Conservation (phyloP, 1,140 invertebrate genomes). For the Potamilus streckersoni region DNA sequence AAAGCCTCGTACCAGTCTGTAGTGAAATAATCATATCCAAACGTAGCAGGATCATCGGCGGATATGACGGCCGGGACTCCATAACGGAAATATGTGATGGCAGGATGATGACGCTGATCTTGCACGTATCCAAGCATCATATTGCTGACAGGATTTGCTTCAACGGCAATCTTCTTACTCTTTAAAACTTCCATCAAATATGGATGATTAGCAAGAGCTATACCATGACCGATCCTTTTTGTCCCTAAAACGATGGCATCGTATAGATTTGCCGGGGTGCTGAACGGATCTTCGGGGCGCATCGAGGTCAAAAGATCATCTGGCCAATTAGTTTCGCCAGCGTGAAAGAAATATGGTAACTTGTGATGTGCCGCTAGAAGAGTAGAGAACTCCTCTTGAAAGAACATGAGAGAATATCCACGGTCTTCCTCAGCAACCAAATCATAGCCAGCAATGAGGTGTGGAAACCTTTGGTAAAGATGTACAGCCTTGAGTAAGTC, state of each 20-base stretch:
- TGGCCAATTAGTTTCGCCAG: constrained; percentile 50
- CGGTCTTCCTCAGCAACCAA: constrained; percentile 50
- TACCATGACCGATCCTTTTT: constrained; percentile 42
- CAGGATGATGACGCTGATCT: constrained; percentile 49
- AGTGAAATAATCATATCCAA: constrained; percentile 51
- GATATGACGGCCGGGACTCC: constrained; percentile 11
- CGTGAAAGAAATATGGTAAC: constrained; percentile 15
- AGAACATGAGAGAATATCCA: constrained; percentile 46
- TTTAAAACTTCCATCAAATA: constrained; percentile 30
- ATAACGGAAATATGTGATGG: constrained; percentile 35
- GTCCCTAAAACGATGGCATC: constrained; percentile 44
- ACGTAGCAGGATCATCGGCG: constrained; percentile 50
- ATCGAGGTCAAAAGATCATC: constrained; percentile 40
- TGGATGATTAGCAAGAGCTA: too few relatives aligned
- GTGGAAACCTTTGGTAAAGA: constrained; percentile 38
- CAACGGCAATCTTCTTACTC: constrained; percentile 41
- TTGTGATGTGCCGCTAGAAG: constrained; percentile 20
- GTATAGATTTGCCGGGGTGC: constrained; percentile 39
- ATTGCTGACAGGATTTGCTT: constrained; percentile 47
- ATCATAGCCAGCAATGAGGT: constrained; percentile 47
- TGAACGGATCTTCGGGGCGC: constrained; percentile 33
- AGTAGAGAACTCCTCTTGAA: constrained; percentile 31
- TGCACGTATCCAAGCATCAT: constrained; percentile 44
- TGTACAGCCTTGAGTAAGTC: constrained; percentile 14
- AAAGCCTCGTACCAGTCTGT: constrained; percentile 53